Evolutionary conservation across 2,888 invertebrate genomes (phyloP).

Genomic region (Pimpla rufipes): DNA sequence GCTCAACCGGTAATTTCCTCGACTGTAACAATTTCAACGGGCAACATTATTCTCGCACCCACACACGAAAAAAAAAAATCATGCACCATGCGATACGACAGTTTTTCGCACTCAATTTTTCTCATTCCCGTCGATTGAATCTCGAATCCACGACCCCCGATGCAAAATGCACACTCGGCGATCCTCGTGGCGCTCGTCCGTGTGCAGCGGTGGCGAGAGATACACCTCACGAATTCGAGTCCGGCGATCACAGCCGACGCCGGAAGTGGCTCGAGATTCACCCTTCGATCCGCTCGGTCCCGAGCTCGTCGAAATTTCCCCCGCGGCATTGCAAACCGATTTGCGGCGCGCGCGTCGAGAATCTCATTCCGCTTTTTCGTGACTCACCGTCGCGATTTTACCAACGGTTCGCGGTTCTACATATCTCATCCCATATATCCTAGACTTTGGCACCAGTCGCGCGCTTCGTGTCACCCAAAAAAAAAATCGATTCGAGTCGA

Average conservation of each 20-base stretch:
- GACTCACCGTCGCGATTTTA: too few relatives aligned
- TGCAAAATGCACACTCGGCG: neutral
- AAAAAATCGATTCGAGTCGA: neutral
- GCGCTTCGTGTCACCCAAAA: neutral
- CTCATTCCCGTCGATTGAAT: neutral
- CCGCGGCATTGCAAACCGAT: too few relatives aligned
- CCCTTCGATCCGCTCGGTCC: neutral
- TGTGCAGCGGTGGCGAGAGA: neutral
- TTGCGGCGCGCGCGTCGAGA: too few relatives aligned
- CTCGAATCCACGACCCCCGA: neutral
- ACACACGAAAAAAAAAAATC: neutral
- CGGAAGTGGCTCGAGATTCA: neutral
- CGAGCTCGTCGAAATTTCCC: neutral
- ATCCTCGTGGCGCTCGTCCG: neutral
- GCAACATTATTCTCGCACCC: neutral
- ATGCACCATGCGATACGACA: neutral
- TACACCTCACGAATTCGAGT: neutral
- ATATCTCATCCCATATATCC: neutral
- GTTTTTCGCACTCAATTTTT: constrained; percentile 17
- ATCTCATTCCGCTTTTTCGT: neutral
- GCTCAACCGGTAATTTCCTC: neutral
- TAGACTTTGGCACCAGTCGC: neutral
- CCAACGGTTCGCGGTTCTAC: neutral
- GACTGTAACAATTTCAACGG: neutral
- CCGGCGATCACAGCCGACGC: neutral